Conservation (phyloP, 2,888 invertebrate genomes). For the Eupithecia subumbrata region DNA sequence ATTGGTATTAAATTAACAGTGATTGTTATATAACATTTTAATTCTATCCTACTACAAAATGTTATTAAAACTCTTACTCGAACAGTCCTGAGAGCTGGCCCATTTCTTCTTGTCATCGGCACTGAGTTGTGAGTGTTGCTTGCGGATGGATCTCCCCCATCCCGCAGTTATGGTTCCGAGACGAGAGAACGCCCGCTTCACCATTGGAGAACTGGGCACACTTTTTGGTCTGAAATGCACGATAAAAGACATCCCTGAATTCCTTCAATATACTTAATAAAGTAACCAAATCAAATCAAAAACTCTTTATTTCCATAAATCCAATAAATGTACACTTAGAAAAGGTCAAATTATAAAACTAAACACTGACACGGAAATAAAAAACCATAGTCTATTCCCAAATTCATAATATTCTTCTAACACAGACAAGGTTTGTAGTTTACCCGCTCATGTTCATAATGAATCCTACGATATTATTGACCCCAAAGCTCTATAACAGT, state of each 20-base stretch:
- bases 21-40: not conserved
- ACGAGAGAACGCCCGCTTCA: constrained; percentile 95
- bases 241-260: not conserved
- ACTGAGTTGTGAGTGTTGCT: constrained; percentile 91
- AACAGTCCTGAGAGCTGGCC: constrained; percentile 96
- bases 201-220: constrained; percentile 97
- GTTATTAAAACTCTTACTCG: constrained; percentile 85
- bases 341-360: too few relatives aligned
- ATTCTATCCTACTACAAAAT: not conserved
- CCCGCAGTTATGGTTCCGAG: constrained; percentile 95
- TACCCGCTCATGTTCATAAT: too few relatives aligned
- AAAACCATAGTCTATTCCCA: not conserved
- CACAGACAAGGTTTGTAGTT: too few relatives aligned
- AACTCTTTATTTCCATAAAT: too few relatives aligned
- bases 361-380: too few relatives aligned
- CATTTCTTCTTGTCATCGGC: constrained; percentile 96
- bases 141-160: constrained; percentile 94
- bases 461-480: too few relatives aligned
- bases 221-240: constrained; percentile 90
- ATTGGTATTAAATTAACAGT: too few relatives aligned
- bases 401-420: too few relatives aligned
- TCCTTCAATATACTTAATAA: not conserved
- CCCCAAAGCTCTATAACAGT: not conserved
- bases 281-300: too few relatives aligned
- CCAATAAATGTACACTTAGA: too few relatives aligned